Evolutionary conservation across 2,888 invertebrate species (phyloP).

Genomic region (Amblyjoppa proteus): DNA sequence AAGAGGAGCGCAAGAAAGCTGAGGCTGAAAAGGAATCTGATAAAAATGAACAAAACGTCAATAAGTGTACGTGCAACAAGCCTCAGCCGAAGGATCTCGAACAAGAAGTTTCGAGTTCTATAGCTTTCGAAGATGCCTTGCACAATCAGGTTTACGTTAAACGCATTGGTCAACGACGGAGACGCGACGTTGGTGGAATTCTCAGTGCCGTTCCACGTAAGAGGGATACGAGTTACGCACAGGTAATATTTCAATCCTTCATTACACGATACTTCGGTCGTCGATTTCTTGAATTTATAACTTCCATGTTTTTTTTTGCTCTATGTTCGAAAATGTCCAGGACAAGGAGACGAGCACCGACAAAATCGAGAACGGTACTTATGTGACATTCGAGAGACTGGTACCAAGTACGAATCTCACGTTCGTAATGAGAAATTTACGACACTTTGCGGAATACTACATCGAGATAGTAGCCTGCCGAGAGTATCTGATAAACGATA

Average conservation of each 20-base stretch:
- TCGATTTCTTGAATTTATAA: neutral
- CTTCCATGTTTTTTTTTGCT: neutral
- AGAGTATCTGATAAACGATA: constrained; percentile 86
- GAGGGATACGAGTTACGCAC: constrained; percentile 64
- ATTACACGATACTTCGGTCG: neutral
- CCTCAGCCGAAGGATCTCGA: constrained; percentile 85
- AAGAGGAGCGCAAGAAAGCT: constrained; percentile 79
- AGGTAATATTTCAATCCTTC: constrained; percentile 61
- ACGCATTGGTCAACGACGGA: constrained; percentile 77
- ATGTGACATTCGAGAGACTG: constrained; percentile 72
- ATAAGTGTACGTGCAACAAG: constrained; percentile 83
- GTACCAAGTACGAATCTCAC: constrained; percentile 77
- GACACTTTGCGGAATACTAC: constrained; percentile 92
- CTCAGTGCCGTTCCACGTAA: constrained; percentile 40
- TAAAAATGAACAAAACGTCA: constrained; percentile 66
- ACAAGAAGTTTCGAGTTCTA: constrained; percentile 88
- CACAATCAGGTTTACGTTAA: constrained; percentile 91
- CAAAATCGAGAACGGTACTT: constrained; percentile 72
- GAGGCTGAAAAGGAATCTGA: constrained; percentile 75
- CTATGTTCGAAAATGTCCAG: constrained; percentile 42
- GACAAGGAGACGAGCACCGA: constrained; percentile 68
- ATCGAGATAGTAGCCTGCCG: constrained; percentile 93
- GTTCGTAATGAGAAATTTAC: constrained; percentile 88
- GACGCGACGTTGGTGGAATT: constrained; percentile 71
- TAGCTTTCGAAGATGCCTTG: constrained; percentile 92